Evolutionary conservation across 1,140 invertebrate genomes (phyloP).

Genomic region (Megalonaias nervosa): DNA sequence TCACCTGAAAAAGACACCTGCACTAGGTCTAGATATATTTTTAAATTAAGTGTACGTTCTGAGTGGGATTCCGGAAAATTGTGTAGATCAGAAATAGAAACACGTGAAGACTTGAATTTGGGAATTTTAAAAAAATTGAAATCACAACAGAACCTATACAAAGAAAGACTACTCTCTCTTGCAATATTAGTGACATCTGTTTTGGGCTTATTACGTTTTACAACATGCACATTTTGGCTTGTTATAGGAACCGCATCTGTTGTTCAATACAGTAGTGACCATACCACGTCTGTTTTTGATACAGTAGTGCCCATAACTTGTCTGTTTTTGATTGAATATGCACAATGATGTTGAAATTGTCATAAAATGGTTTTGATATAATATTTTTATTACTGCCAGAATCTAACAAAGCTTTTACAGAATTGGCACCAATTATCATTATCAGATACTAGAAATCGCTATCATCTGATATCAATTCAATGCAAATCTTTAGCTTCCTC

Average conservation of each 20-base stretch:
- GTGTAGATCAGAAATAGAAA: slow-evolving; percentile 19
- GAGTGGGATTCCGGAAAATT: slow-evolving; percentile 5
- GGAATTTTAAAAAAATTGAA: slow-evolving; percentile 81
- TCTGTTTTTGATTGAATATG: not conserved
- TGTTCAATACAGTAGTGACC: not conserved
- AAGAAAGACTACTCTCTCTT: no score
- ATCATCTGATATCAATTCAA: not conserved
- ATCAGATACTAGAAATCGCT: not conserved
- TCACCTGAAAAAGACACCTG: slow-evolving; percentile 18
- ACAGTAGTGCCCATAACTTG: no score
- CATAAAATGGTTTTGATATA: no score
- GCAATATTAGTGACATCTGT: not conserved
- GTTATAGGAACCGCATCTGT: slow-evolving; percentile 24
- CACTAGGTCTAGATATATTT: slow-evolving; percentile 6
- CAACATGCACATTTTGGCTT: slow-evolving; percentile 20
- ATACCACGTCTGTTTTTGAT: not conserved
- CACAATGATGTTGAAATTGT: no score
- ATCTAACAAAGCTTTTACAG: not conserved
- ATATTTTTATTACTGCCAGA: no score
- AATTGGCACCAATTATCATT: not conserved
- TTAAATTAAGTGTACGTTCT: slow-evolving; percentile 7
- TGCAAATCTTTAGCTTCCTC: not conserved
- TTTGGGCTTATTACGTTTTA: slow-evolving; percentile 1
- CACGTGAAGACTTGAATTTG: slow-evolving; percentile 18
- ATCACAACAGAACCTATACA: slow-evolving; percentile 22